phyloP scores from a whole-genome alignment of 2,888 invertebrate genomes.

The Teleogryllus oceanicus region DNA sequence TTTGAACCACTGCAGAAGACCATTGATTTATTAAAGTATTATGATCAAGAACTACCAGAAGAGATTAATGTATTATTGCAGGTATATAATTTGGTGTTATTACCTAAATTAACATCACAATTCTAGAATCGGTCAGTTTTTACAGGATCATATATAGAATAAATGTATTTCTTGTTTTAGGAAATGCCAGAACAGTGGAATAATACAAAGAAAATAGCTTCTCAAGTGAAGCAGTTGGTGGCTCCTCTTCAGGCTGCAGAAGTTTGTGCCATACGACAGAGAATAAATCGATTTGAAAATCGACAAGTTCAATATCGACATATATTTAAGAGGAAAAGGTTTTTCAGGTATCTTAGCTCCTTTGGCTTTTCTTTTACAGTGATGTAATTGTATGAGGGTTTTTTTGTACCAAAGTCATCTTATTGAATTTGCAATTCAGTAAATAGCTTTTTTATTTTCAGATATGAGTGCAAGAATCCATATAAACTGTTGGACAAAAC shows the following conservation, averaged over 20 bases:
- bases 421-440: no score
- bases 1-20: slow-evolving; percentile 91
- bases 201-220: slow-evolving; percentile 86
- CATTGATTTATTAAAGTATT: slow-evolving; percentile 86
- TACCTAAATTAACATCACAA: no score
- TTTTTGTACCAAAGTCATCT: no score
- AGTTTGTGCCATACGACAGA: slow-evolving; percentile 84
- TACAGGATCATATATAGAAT: no score
- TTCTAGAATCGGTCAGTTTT: no score
- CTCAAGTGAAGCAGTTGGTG: slow-evolving; percentile 89
- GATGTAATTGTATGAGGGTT: background rate
- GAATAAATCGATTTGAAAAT: slow-evolving; percentile 79
- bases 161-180: slow-evolving; percentile 47
- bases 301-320: slow-evolving; percentile 82
- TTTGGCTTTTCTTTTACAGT: background rate
- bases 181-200: slow-evolving; percentile 96
- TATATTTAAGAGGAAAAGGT: slow-evolving; percentile 64
- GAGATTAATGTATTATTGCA: slow-evolving; percentile 87
- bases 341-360: slow-evolving; percentile 41
- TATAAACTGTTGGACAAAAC: slow-evolving; percentile 74
- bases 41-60: slow-evolving; percentile 95
- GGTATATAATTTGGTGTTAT: slow-evolving; percentile 46
- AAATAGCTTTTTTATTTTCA: slow-evolving; percentile 49
- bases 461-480: slow-evolving; percentile 69
- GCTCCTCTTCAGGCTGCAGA: slow-evolving; percentile 92